Evolutionary conservation across 2,797 vertebrate species (phyloP), one percentile per base, ranked within the genome.

Genomic region (Sebastes melanostomus): DNA sequence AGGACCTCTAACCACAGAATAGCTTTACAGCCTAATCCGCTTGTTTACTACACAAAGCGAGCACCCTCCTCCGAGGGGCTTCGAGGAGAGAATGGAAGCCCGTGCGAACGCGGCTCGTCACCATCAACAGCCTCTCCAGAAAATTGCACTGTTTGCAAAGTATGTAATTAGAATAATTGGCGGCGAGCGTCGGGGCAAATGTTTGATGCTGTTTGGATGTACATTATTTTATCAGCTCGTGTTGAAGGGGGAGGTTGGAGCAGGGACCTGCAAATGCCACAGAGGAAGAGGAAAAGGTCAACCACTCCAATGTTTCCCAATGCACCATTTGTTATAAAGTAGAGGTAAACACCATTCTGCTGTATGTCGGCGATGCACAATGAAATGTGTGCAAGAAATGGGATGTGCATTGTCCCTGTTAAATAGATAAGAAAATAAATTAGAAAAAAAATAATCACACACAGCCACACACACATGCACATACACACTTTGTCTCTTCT

Each of bases 101-200:
- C 74, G 77, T 65, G 80, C 54, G 70, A 86, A 84, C 72, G 9
- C 25, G 6, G 72, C 78, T 88, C 75, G 90, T 88, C 87, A 81
- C 68, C 66, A 61, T 50, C 58, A 90, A 89, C 82, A 86, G 77
- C 80, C 88, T 88, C 90, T 90, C 72, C 34, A 78, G 84, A 89
- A 91, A 88, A 89, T 78, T 77, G 83, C 82, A 84, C 75, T 60
- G 84, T 86, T 54, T 72, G 72, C 76, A 88, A 89, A 88, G 84
- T 86, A 74, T 86, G 81, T 84, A 90, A 91, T 93, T 93, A 90
- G 52, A 91, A 89, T 91, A 91, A 92, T 81, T 89, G 86, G 55
- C 9, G 52, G 55, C 8, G 52, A 88, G 78, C 68, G 68, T 38
- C 20, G 14, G 66, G 36, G 69, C 71, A 74, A 85, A 84, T 85